Percentiles rank a stretch among this genome's conserved stretches.
Evolutionary conservation across 2,113 vertebrate genomes (phyloP).

Genomic region (Accipiter virgatus): DNA sequence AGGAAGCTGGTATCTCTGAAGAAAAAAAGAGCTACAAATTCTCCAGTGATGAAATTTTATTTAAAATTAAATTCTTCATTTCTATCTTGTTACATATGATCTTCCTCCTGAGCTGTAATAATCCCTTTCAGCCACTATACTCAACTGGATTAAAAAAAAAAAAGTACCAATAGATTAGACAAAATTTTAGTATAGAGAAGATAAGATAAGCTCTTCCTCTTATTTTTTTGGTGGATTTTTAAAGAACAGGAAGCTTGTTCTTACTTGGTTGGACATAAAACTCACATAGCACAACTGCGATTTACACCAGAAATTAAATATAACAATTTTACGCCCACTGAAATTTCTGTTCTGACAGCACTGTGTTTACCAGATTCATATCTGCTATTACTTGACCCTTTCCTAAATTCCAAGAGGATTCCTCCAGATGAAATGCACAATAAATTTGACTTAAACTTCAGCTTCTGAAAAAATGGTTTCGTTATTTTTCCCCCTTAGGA

Average conservation of each 20-base stretch:
- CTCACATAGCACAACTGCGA: neutral
- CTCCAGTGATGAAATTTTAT: neutral
- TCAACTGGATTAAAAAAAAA: neutral
- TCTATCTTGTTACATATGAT: neutral
- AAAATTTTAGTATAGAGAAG: neutral
- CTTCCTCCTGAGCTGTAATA: neutral
- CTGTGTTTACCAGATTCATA: neutral
- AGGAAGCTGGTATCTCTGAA: conserved; percentile 7
- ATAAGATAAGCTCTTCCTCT: neutral
- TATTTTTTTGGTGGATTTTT: neutral
- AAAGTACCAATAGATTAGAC: neutral
- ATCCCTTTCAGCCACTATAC: neutral
- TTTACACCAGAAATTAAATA: conserved; percentile 7
- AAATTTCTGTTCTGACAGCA: neutral
- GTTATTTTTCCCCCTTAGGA: neutral
- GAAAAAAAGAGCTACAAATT: neutral
- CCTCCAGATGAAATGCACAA: neutral
- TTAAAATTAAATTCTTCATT: neutral
- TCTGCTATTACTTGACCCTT: neutral
- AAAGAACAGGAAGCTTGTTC: neutral
- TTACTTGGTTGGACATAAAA: neutral
- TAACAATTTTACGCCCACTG: neutral
- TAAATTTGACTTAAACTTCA: neutral
- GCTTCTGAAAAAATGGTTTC: neutral
- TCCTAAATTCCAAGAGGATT: neutral